These are phyloP conservation scores for Cremastobaeus sp. DNA, from an alignment of 2,888 invertebrate species.

Conservation along the genomic window DNA sequence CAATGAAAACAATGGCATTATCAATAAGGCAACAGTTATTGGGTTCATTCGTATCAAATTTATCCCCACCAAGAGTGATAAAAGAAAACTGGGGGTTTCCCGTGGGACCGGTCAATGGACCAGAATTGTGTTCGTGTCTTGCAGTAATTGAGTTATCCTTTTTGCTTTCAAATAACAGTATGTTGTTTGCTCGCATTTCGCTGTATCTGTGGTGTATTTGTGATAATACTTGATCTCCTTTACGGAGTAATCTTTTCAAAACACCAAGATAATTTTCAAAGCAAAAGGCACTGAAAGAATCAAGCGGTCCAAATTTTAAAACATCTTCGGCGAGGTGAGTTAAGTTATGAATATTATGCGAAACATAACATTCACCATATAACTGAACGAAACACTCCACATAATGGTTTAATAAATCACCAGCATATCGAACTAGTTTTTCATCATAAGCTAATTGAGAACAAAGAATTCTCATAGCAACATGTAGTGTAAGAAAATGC, in stretches of 20 bases:
- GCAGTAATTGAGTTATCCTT: not conserved
- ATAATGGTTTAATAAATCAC: not conserved
- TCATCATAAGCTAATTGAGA: not conserved
- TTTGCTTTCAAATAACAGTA: not conserved
- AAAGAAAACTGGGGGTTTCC: not conserved
- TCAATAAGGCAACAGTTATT: too few species aligned
- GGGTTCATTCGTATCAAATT: too few species aligned
- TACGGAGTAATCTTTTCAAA: constrained; percentile 4
- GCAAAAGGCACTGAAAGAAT: not conserved
- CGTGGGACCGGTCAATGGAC: not conserved
- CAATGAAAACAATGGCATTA: too few species aligned
- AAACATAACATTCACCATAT: constrained; percentile 10
- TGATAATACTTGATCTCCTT: constrained; percentile 1
- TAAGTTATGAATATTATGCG: constrained; percentile 15
- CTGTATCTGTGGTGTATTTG: constrained; percentile 1
- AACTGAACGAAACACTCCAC: not conserved
- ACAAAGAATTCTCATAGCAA: constrained; percentile 11
- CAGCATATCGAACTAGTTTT: not conserved
- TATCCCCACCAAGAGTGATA: too few species aligned
- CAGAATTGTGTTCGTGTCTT: not conserved
- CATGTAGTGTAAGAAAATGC: not conserved
- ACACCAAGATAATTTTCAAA: constrained; percentile 16
- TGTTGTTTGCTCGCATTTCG: constrained; percentile 2
- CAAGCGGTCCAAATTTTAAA: constrained; percentile 2
- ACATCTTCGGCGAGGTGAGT: constrained; percentile 4